Evolutionary conservation across 2,113 vertebrate genomes (phyloP), one percentile per base, ranked within the genome.

Genomic region (Tragelaphus imberbis): DNA sequence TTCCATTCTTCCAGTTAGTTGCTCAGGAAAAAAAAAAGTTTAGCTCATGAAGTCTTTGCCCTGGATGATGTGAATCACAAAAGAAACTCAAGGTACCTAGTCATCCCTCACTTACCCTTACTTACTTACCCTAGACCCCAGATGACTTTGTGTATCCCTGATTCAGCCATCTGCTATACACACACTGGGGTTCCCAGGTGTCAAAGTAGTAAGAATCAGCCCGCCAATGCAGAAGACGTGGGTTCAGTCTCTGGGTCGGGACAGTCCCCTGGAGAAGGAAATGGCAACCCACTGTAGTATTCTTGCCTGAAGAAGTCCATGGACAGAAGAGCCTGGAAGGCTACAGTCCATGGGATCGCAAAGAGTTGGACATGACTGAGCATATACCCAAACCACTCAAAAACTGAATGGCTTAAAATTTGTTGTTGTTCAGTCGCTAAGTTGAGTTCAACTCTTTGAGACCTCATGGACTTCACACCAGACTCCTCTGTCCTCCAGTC

Each of bases 1-100:
- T 93, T 56, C 21, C 13, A 61, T 95, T 97, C 65, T 93, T 95
- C 68, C 33, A 96, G 4, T 88, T 92, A 95, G 4, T 88, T 92
- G 36, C 71, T 91, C 33, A 16, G 55, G 47, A 11, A 40, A 13
- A 36, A n/a, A 80, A 79, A 47, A 88, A 82, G 36, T 17, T 81
- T 87, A 86, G 17, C 19, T 86, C 65, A 77, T 85, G 94, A 94
- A 94, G 86, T 44, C 55, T 97, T 96, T 88, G 63, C 84, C 84
- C 47, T 53, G 90, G 36, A 81, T 96, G 13, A 61, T 40, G n/a
- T 94, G 55, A 88, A 36, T 97, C 53, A 84, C 28, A 65, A 92
- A 96, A 92, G 81, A 81, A 97, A 80, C 28, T 12, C 63, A 87
- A 82, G 28, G 1, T 63, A 84, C 80, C 86, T 59, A 44, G 85